Evolutionary conservation across 2,113 vertebrate species (phyloP), one percentile per base, ranked within the genome.

Genomic region (Abramis brama): DNA sequence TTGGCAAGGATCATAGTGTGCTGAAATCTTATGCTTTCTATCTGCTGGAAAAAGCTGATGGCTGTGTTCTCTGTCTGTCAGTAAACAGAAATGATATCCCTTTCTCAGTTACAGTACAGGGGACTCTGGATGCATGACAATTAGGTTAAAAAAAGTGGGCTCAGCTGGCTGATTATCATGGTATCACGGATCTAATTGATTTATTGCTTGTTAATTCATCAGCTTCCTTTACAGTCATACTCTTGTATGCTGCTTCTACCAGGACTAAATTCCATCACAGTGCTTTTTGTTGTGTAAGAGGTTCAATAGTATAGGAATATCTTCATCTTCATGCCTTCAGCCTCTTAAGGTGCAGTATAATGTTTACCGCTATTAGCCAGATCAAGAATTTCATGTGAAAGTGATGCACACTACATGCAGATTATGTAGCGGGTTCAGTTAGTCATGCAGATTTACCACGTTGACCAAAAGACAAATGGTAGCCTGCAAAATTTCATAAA

Each of bases 91-190:
- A 79, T 79, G n/a, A 33, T 47, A 5, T n/a, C 23, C 36, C 2
- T 1, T 3, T 27, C 62, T 30, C 12, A 23, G 15, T 55, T 45
- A 39, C 47, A 79, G 75, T 33, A 57, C 43, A 7, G 33, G 9
- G 59, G 30, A 33, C 59, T 23, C 43, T 59, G 21, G 15, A 17
- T 74, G 30, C 27, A 43, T 79, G 55, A 52, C 68, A 9, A 3
- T 74, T 45, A 60, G 25, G n/a, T 23, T 23, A 59, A 84, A 75
- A 79, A 75, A 25, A 25, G n/a, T 17, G 66, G 62, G 27, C 47
- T 79, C 50, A 80, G 25, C n/a, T 79, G 36, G 45, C 30, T 62
- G 36, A 83, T 74, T 45, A 25, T 25, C 43, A n/a, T 79, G 77
- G 27, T 25, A 25, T 47, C 23, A n/a, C 30, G 70, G 50, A 64